Evolutionary conservation across 2,888 invertebrate species (phyloP), one percentile per base, ranked within the genome.

Genomic region (Ptychoptera albimana): DNA sequence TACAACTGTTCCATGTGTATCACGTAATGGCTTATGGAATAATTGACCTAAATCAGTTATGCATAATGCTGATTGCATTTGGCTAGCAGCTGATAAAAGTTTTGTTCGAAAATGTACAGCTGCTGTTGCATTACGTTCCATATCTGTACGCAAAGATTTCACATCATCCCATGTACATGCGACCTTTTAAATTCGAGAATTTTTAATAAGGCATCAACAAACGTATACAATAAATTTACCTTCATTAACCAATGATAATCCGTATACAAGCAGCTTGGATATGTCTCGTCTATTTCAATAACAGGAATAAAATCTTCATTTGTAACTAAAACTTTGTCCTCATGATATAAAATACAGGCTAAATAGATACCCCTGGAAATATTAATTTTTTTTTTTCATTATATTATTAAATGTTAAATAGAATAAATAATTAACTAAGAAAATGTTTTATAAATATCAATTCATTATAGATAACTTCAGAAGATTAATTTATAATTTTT

Each of bases 241-340:
- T 93, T 94, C 85, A 97, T 91, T 16, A 97, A 73, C 97, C 97
- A 98, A 61, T 96, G 88, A 64, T 93, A 88, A 66, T 97, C 97
- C 48, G 79, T 80, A 61, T 92, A 82, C 50, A 94, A 79, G 51
- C 87, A 85, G 55, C 84, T 85, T 38, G 92, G 88, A 63, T 89
- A 93, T 31, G 87, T 87, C 66, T 96, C 96, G 61, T 96, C 96
- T 42, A 97, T 87, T 69, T 96, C 94, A 55, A 97, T 85, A 47
- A 94, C 88, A 1, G 97, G 97, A 48, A 97, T 71, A 64, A 89
- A 91, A 62, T 98, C 97, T 66, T 97, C 97, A 54, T 91, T 91
- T 32, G 97, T 97, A 46, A 94, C 89, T 55, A 97, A 70, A 42
- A 98, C 82, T 61, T 88, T 89, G 63, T 97, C 94, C 58, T 96